Evolutionary conservation across 2,113 vertebrate species (phyloP).

Genomic region (Myrmophylax atrothorax): DNA sequence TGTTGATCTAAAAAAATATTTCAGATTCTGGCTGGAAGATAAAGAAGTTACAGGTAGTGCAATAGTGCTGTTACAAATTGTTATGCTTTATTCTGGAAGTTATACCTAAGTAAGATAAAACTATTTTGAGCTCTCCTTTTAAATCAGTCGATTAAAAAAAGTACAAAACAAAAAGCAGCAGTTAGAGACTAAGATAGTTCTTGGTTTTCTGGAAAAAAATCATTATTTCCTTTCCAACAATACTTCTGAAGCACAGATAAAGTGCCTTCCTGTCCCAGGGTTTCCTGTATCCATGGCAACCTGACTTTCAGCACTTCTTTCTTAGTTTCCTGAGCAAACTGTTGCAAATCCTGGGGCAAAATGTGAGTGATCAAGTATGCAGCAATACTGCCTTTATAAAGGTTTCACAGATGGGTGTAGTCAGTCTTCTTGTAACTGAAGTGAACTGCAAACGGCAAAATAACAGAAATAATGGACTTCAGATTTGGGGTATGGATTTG

Average conservation of each 20-base stretch:
- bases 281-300: slow-evolving; percentile 88
- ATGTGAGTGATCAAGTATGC: not conserved
- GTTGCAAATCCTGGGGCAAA: slow-evolving; percentile 29
- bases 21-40: not conserved
- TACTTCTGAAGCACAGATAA: slow-evolving; percentile 78
- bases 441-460: not conserved
- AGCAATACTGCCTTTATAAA: not conserved
- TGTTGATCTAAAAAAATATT: not conserved
- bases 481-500: slow-evolving; percentile 73
- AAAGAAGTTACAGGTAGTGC: not conserved
- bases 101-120: not conserved
- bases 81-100: not conserved
- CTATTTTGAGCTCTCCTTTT: not conserved
- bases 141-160: not conserved
- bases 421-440: not conserved
- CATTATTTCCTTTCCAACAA: slow-evolving; percentile 75
- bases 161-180: not conserved
- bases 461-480: slow-evolving; percentile 55
- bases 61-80: not conserved
- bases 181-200: slow-evolving; percentile 6
- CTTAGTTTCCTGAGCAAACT: slow-evolving; percentile 75
- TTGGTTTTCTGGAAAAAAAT: slow-evolving; percentile 65
- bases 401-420: not conserved
- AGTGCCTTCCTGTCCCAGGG: slow-evolving; percentile 77
- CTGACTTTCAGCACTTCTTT: slow-evolving; percentile 66